Percentiles rank a stretch among this genome's conserved stretches.
phyloP scores from a whole-genome alignment of 2,888 invertebrate species.

The Chrysomela aeneicollis region DNA sequence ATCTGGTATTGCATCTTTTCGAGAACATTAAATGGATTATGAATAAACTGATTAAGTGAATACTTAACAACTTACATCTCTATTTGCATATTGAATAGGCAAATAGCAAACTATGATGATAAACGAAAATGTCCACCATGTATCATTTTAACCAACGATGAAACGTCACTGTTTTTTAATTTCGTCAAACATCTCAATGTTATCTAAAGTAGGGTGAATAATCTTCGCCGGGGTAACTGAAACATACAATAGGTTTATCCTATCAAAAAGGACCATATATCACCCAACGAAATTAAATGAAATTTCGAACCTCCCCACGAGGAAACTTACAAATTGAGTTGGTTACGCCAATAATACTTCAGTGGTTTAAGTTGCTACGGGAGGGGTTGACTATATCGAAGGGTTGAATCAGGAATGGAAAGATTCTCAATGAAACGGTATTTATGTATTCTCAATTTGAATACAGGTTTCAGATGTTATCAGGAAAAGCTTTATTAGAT shows the following conservation, averaged over 20 bases:
- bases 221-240: slow-evolving; percentile 49
- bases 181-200: slow-evolving; percentile 35
- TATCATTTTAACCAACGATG: not conserved
- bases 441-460: too few relatives aligned
- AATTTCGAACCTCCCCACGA: slow-evolving; percentile 43
- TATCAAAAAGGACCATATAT: slow-evolving; percentile 53
- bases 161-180: not conserved
- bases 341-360: slow-evolving; percentile 54
- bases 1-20: too few relatives aligned
- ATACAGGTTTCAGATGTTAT: too few relatives aligned
- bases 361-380: slow-evolving; percentile 31
- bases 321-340: slow-evolving; percentile 56
- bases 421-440: not conserved
- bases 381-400: slow-evolving; percentile 33
- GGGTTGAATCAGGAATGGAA: slow-evolving; percentile 24
- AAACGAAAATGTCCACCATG: too few relatives aligned
- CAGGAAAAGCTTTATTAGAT: too few relatives aligned
- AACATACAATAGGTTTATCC: slow-evolving; percentile 52
- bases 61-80: too few relatives aligned
- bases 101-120: too few relatives aligned
- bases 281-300: slow-evolving; percentile 51
- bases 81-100: too few relatives aligned
- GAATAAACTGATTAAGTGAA: too few relatives aligned
- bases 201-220: slow-evolving; percentile 44
- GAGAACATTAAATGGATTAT: too few relatives aligned